A percentile compares a stretch with the other conserved stretches of the same genome.
These are phyloP conservation scores for Piaya cayana DNA, from an alignment of 2,113 vertebrate species.

Conservation along the genomic window DNA sequence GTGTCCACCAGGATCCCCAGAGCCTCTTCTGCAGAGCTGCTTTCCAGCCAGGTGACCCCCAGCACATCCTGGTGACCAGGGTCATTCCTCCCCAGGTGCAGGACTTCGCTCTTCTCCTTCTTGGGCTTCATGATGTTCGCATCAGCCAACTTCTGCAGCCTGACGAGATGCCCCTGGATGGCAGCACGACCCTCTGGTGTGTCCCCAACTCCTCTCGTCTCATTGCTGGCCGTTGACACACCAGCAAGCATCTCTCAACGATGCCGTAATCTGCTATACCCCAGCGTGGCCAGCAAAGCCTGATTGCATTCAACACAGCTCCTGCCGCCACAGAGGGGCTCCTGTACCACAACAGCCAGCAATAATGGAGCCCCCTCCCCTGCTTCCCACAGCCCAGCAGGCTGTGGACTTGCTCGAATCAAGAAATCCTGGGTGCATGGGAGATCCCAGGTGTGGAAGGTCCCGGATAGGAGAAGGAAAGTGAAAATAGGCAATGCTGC, in stretches of 20 bases:
- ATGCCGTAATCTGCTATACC: accelerated
- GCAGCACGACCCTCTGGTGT: not conserved
- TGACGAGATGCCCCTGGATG: not conserved
- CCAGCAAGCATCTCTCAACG: accelerated
- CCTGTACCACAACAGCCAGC: not conserved
- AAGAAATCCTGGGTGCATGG: not conserved
- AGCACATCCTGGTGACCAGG: not conserved
- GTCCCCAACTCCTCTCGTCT: not conserved
- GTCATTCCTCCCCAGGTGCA: not conserved
- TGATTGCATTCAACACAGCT: accelerated
- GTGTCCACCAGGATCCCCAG: not conserved
- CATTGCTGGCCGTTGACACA: accelerated
- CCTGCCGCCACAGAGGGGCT: not conserved
- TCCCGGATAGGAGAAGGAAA: not conserved
- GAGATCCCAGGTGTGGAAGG: not conserved
- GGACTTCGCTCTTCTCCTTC: not conserved
- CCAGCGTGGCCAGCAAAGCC: not conserved
- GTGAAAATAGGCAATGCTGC: not conserved
- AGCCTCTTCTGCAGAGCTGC: not conserved
- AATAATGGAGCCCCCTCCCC: not conserved
- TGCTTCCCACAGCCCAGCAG: accelerated
- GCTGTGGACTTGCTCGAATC: accelerated
- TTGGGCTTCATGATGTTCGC: not conserved
- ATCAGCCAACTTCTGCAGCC: not conserved
- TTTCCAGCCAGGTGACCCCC: not conserved